Evolutionary conservation across 2,888 invertebrate species (phyloP), one percentile per base, ranked within the genome.

Genomic region (Caenorhabditis japonica): DNA sequence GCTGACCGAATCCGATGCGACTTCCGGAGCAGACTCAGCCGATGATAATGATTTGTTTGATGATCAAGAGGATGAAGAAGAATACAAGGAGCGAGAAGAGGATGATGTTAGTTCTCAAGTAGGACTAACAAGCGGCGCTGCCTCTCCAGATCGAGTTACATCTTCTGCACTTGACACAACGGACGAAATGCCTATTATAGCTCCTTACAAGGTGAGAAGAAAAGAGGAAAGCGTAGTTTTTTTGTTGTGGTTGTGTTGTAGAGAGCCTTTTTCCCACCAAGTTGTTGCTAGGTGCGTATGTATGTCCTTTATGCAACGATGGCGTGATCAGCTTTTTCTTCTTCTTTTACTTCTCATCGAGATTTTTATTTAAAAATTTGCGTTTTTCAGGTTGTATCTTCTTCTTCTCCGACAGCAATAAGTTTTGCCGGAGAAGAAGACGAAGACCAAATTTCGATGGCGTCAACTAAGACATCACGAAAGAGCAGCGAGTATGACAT

Each of bases 161-260:
- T 56, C 55, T 64, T 49, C 64, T 64, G 64, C 64, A 64, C 64
- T 64, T 64, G 64, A 64, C 64, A 64, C 64, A 55, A 64, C 64
- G 55, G 55, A 64, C 55, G 64, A 64, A 34, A 56, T 46, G 27
- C 62, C 55, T 62, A 62, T 62, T 47, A 62, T 62, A 39, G 55
- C 64, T 49, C 55, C 30, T 30, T 30, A 55, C 23, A 64, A 64
- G 64, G 64, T 64, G 64, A 64, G 64, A 55, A 47, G 36, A 34
- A 64, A 27, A 44, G 21, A 30, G 10, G 30, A 30, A 10, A 30
- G 30, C 30, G 30, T 10, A 5, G 36, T 23, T 52, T 23, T 34
- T 46, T 44, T 27, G 39, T 19, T 43, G 27, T 19, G 36, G 33
- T 23, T 34, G 2, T 34, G 56, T 34, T 58, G 36, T 47, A 51